Evolutionary conservation across 2,113 vertebrate species (phyloP).

Genomic region (Pungitius pungitius): DNA sequence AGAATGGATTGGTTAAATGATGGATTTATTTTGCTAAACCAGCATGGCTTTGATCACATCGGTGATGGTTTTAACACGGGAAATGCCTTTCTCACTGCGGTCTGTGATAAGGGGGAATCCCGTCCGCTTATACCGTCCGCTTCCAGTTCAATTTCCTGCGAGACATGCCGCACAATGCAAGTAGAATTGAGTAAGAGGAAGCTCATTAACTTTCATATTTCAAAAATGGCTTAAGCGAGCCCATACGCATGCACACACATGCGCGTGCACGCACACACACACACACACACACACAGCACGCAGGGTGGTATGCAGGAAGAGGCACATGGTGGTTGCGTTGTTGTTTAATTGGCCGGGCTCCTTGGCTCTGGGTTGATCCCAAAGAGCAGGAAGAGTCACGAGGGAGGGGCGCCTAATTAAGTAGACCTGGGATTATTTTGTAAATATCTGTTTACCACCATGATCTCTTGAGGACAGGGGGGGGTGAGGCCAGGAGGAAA

Average conservation of each 20-base stretch:
- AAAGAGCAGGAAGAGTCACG: slow-evolving; percentile 50
- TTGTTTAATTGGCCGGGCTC: slow-evolving; percentile 65
- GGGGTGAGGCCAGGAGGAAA: slow-evolving; percentile 51
- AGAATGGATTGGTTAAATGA: not conserved
- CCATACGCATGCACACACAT: not conserved
- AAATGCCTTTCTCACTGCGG: slow-evolving; percentile 42
- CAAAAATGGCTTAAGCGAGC: slow-evolving; percentile 17
- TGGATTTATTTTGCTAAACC: not conserved
- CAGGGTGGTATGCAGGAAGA: slow-evolving; percentile 10
- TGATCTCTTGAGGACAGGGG: slow-evolving; percentile 42
- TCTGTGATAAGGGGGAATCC: slow-evolving; percentile 57
- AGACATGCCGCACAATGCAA: slow-evolving; percentile 36
- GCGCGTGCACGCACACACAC: not conserved
- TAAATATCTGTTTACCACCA: slow-evolving; percentile 82
- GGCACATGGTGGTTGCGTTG: slow-evolving; percentile 12
- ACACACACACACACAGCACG: slow-evolving; percentile 37
- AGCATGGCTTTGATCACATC: slow-evolving; percentile 22
- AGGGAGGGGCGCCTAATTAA: slow-evolving; percentile 78
- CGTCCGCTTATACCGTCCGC: slow-evolving; percentile 37
- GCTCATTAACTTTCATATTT: slow-evolving; percentile 27
- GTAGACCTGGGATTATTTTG: slow-evolving; percentile 83
- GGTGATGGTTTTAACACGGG: slow-evolving; percentile 20
- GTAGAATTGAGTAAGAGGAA: slow-evolving; percentile 34
- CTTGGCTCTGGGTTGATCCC: slow-evolving; percentile 56
- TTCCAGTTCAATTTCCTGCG: slow-evolving; percentile 52